Percentiles rank a stretch among this genome's conserved stretches.
Evolutionary conservation across 1,140 invertebrate species (phyloP).

Genomic region (Drosophila littoralis): DNA sequence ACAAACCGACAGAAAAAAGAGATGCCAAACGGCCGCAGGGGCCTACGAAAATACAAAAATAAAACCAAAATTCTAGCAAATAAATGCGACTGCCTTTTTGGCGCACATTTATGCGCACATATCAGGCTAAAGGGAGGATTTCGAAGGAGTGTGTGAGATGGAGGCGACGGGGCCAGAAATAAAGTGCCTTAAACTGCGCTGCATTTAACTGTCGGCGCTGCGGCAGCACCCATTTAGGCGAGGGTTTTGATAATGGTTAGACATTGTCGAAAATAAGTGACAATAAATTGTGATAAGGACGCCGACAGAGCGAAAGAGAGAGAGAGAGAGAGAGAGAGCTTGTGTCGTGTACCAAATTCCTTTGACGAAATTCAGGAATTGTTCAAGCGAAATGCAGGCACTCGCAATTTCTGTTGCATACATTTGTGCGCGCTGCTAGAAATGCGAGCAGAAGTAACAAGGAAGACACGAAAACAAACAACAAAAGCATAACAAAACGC

Average conservation of each 20-base stretch:
- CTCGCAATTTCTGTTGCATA: constrained; percentile 23
- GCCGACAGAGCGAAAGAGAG: background rate
- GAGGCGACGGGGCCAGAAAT: background rate
- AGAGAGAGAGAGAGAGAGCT: background rate
- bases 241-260: constrained; percentile 27
- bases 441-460: constrained; percentile 45
- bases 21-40: constrained; percentile 62
- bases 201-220: constrained; percentile 43
- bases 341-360: background rate
- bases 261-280: constrained; percentile 6
- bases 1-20: constrained; percentile 39
- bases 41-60: constrained; percentile 51
- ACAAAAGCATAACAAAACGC: constrained; percentile 19
- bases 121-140: background rate
- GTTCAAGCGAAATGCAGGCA: constrained; percentile 7
- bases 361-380: constrained; percentile 9
- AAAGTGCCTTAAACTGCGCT: constrained; percentile 44
- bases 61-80: constrained; percentile 58
- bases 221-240: constrained; percentile 9
- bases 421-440: constrained; percentile 38
- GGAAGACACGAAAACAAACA: constrained; percentile 39
- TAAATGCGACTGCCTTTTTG: constrained; percentile 50
- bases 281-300: constrained; percentile 8
- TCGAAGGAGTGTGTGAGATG: background rate
- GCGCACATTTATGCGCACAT: constrained; percentile 22